phyloP scores from a whole-genome alignment of 1,140 invertebrate species.

The Lepidurus apus region DNA sequence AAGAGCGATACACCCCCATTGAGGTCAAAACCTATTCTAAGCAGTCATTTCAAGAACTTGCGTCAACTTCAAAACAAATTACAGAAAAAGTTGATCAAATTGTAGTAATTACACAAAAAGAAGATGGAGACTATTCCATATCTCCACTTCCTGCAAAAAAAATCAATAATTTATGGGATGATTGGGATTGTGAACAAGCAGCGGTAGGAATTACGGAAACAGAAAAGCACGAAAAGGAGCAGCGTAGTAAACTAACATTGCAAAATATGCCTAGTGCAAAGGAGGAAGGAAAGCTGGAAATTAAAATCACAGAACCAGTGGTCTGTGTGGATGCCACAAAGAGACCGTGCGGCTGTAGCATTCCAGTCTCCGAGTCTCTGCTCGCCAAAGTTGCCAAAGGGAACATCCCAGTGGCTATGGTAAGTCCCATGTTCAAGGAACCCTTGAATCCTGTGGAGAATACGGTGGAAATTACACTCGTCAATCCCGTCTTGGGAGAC shows the following conservation, averaged over 20 bases:
- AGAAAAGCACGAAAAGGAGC: neutral
- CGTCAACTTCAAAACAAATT: no score
- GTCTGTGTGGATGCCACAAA: neutral
- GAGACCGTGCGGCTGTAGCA: neutral
- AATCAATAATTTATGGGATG: no score
- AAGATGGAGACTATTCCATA: neutral
- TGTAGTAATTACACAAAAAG: neutral
- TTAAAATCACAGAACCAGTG: neutral
- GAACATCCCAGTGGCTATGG: neutral
- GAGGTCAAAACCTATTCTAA: no score
- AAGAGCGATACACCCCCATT: no score
- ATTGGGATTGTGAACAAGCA: neutral
- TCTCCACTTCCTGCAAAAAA: no score
- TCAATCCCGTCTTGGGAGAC: neutral
- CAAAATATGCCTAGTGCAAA: neutral
- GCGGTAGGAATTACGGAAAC: neutral
- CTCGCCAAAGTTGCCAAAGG: neutral
- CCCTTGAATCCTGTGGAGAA: neutral
- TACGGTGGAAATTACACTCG: neutral
- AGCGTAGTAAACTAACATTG: neutral
- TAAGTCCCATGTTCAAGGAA: neutral
- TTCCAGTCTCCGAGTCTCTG: neutral
- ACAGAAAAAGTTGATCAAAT: no score
- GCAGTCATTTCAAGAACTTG: no score
- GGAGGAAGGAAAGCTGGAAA: neutral